Conservation (phyloP, 2,797 vertebrate genomes). For the Oceanodroma leucorhoa region DNA sequence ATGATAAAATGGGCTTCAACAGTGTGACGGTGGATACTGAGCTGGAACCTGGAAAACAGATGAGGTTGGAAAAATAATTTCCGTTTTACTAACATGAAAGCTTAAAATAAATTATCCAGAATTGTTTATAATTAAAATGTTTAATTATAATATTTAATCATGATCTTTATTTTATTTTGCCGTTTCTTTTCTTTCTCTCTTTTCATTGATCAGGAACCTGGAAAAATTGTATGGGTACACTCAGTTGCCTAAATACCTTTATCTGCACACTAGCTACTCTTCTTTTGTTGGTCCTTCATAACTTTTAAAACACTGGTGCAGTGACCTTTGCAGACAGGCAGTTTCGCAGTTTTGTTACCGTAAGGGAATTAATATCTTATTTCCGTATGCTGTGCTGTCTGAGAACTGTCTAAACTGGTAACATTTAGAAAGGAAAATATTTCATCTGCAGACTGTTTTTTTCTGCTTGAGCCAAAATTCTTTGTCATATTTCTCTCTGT, state of each 20-base stretch:
- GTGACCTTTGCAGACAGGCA: not conserved
- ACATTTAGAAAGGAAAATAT: not conserved
- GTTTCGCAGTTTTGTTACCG: not conserved
- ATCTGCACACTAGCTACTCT: not conserved
- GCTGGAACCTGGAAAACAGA: not conserved
- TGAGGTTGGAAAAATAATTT: not conserved
- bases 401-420: not conserved
- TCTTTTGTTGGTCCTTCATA: not conserved
- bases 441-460: not conserved
- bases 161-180: not conserved
- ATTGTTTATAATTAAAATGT: not conserved
- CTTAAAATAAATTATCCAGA: not conserved
- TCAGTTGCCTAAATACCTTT: not conserved
- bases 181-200: not conserved
- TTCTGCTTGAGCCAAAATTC: not conserved
- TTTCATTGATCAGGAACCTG: not conserved
- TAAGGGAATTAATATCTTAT: not conserved
- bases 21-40: not conserved
- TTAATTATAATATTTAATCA: not conserved
- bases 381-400: not conserved
- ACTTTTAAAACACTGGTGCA: not conserved
- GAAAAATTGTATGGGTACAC: not conserved
- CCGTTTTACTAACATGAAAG: not conserved
- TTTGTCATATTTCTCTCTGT: not conserved
- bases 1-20: not conserved